Percentiles rank a stretch among this genome's conserved stretches.
Conservation (phyloP, 2,113 vertebrate species). For the Pomatostomus ruficeps region DNA sequence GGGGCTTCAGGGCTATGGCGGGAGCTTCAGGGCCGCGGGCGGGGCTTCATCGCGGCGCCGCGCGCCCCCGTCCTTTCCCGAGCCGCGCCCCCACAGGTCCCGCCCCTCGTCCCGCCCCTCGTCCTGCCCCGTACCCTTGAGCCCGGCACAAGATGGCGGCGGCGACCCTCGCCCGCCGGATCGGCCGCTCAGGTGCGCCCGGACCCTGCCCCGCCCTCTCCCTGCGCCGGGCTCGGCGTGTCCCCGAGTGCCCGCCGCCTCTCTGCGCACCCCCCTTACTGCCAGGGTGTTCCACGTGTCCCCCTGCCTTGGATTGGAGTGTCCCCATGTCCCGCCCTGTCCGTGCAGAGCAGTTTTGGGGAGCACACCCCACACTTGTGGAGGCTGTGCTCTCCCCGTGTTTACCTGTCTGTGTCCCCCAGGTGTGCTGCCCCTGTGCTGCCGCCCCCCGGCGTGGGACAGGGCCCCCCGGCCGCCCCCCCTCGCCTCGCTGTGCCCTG, state of each 20-base stretch:
- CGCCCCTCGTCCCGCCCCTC: neutral
- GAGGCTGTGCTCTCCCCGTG: neutral
- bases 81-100: accelerated
- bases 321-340: accelerated
- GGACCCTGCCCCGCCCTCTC: neutral
- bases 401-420: neutral
- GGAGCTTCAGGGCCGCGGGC: too few species aligned
- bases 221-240: neutral
- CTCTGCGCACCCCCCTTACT: too few species aligned
- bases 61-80: accelerated
- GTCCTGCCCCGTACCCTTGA: neutral
- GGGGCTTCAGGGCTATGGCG: too few species aligned
- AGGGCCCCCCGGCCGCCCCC: neutral
- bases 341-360: neutral
- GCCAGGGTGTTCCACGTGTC: neutral
- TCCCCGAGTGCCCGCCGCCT: neutral
- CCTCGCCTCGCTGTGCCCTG: neutral
- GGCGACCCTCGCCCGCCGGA: accelerated
- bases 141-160: conserved; percentile 9
- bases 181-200: neutral
- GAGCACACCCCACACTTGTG: accelerated
- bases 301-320: neutral
- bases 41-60: accelerated
- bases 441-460: neutral
- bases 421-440: neutral